Conservation (phyloP, 2,113 vertebrate genomes). For the Tor tambroides region DNA sequence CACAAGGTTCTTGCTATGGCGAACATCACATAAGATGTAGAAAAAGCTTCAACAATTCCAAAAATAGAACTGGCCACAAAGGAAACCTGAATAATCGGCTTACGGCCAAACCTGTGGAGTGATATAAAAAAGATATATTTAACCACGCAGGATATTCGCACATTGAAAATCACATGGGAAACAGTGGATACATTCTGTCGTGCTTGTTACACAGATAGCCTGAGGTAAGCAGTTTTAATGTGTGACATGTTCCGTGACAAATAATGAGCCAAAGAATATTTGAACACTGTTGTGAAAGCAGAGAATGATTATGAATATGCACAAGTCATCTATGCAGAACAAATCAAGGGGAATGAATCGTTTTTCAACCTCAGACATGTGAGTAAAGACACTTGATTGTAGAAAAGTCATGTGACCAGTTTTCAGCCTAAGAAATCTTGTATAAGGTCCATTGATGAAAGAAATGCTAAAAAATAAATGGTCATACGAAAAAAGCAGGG, state of each 20-base stretch:
- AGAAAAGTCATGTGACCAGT: background rate
- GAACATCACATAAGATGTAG: slow-evolving; percentile 81
- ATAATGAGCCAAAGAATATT: background rate
- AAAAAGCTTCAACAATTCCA: slow-evolving; percentile 68
- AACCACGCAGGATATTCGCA: background rate
- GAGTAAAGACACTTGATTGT: background rate
- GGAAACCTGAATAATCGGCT: slow-evolving; percentile 67
- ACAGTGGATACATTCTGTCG: background rate
- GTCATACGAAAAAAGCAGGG: too few species aligned
- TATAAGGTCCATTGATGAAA: background rate
- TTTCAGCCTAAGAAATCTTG: background rate
- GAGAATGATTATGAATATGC: background rate
- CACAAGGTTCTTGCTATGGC: slow-evolving; percentile 76
- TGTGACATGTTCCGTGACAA: background rate
- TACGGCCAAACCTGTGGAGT: slow-evolving; percentile 78
- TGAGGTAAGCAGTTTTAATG: background rate
- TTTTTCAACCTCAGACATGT: slow-evolving; percentile 17
- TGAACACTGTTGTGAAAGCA: background rate
- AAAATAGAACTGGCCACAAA: slow-evolving; percentile 55
- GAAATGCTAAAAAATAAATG: too few species aligned
- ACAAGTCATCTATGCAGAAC: slow-evolving; percentile 21
- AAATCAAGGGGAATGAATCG: background rate
- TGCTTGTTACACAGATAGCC: background rate
- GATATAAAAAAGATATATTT: background rate
- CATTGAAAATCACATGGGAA: background rate